Evolutionary conservation across 2,797 vertebrate genomes (phyloP), one percentile per base, ranked within the genome.

Genomic region (Sebastes jordani): DNA sequence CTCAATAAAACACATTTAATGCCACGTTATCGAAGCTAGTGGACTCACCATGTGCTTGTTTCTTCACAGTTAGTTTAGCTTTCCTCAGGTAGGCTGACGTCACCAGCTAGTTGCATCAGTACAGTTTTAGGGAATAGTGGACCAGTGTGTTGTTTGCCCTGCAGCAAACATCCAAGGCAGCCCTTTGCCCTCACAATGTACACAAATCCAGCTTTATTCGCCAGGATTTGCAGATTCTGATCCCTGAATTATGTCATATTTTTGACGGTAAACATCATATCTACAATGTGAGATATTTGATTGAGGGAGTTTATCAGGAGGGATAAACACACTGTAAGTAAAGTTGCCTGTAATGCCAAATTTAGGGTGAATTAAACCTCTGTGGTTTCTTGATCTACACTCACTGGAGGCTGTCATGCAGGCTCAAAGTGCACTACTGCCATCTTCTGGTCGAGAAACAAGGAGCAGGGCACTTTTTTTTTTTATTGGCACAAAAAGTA

Each of bases 41-140:
- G 3, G 10, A 89, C 89, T 88, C 72, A 91, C 89, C 87, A 11
- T 60, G 11, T 9, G 27, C 1, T 61, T 72, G 1, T 76, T 76
- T 58, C 20, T 58, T 54, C 36, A 11, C 25, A 22, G 30, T 71
- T 49, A 14, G 36, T 32, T 7, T 38, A 38, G 36, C 36, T 2
- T 66, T 20, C 18, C 64, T 49, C 46, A 70, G 27, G 32, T 42
- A 46, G 16, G 60, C 63, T n/a, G 11, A 11, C 34, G 55, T 59
- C 42, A 42, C 7, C 59, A 46, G 42, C 42, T 18, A 46, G 42
- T 63, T 7, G 22, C 18, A 18, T 18, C 55, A 67, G 10, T 38
- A 49, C 1, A 38, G 18, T 46, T 68, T 69, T 6, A 2, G 6
- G 6, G 5, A 5, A 11, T 5, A 64, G 4, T 30, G 13, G 27